Evolutionary conservation across 2,797 vertebrate species (phyloP), one percentile per base, ranked within the genome.

Genomic region (Anas georgica): DNA sequence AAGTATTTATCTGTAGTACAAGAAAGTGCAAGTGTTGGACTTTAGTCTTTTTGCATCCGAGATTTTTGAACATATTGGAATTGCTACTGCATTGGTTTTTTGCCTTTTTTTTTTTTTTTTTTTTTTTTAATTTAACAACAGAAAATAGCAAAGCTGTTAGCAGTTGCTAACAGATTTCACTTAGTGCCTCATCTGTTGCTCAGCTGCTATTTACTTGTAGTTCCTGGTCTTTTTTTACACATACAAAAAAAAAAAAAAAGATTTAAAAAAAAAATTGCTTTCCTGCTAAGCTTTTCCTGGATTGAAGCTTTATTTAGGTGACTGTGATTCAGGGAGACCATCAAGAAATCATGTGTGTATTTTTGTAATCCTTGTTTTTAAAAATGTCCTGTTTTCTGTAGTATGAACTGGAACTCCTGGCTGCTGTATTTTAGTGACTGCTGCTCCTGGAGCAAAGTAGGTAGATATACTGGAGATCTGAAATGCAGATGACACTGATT

Each of bases 121-220:
- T 43, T 80, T 92, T 93, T 92, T 83, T 55, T 60, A 70, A 88
- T 94, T 95, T 97, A 97, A 94, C 97, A 97, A 97, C 97, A 97
- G 97, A 97, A 97, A 97, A 97, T 96, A 97, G 96, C 96, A 97
- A 97, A 97, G 97, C 97, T 97, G 97, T 97, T 97, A 94, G 92
- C 97, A 95, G 97, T 96, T 97, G 96, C 96, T 97, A 97, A 97
- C 97, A 97, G 97, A 97, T 97, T 98, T 97, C 94, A 66, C 96
- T 97, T 96, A 94, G 90, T 95, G 95, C 97, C 96, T 98, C 97
- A 96, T 97, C 97, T 98, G 97, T 96, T 98, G 95, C 96, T 98
- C 97, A 97, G 96, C 97, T 97, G 96, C 94, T 97, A 96, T 97
- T 97, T 97, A 98, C 96, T 97, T 98, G 85, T 91, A 93, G 89